A percentile compares a stretch with the other conserved stretches of the same genome.
Evolutionary conservation across 2,113 vertebrate species (phyloP).

Genomic region (Pagrus major): DNA sequence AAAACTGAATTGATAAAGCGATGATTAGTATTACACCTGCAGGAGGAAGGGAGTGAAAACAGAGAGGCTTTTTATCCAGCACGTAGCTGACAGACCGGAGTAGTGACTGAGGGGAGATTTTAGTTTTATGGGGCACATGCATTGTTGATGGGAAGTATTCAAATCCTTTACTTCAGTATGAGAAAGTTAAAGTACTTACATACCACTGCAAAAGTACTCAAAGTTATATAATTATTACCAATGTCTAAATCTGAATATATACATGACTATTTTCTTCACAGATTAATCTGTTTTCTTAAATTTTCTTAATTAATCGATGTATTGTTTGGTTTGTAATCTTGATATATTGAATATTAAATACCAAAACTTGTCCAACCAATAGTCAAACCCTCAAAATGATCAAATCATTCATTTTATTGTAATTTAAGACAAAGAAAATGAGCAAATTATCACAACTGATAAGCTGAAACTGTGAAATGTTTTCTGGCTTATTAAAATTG

Average conservation of each 20-base stretch:
- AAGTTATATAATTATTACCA: too few relatives aligned
- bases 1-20: constrained; percentile 39
- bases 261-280: neutral
- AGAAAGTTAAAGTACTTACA: neutral
- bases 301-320: neutral
- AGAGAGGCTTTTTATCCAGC: neutral
- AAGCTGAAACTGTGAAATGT: too few relatives aligned
- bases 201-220: neutral
- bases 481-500: too few relatives aligned
- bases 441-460: too few relatives aligned
- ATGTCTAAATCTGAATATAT: too few relatives aligned
- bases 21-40: constrained; percentile 46
- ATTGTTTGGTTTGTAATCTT: neutral
- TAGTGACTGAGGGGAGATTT: neutral
- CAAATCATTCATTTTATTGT: neutral
- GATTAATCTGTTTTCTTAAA: too few relatives aligned
- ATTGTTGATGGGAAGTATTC: neutral
- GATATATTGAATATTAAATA: neutral
- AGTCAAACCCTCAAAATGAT: neutral
- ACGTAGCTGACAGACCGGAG: neutral
- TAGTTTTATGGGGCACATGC: neutral
- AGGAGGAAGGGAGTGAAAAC: constrained; percentile 19
- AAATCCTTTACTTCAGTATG: neutral
- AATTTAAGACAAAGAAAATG: too few relatives aligned
- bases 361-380: neutral